Base-by-base conservation (phyloP, 1,140 invertebrate species). In the Drosophila ohnishii region DNA sequence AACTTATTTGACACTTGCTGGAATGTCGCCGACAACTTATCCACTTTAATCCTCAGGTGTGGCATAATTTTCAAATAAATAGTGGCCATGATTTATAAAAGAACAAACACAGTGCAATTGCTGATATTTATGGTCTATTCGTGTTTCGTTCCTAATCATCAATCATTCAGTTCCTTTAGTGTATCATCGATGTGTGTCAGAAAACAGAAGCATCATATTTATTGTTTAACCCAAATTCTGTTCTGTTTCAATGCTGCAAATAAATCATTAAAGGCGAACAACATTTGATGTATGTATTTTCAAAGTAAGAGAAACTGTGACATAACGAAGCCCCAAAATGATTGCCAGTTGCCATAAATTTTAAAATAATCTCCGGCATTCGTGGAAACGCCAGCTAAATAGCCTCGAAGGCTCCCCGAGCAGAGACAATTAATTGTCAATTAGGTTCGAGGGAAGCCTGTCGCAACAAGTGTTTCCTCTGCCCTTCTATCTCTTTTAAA, bases 401-500 rank as follows among this genome's bases (percentile, higher is more conserved):
- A 69, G 47, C 65, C 65, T 69, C 62, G 47, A 51, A 37, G 19
- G 30, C 35, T 42, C 10, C 13, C 19, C 32, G 39, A 28, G 34
- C 35, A 53, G 66, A 50, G 60, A 66, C 82, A 82, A 73, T 82
- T 86, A 86, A 87, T 87, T 73, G 67, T 59, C 66, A 83, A 79
- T 88, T 79, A 79, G 66, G 81, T 60, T 55, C 69, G 71, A 75
- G 66, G 53, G 50, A 71, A 58, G 45, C 50, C 56, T 59, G 50
- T 70, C 57, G 55, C 82, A 86, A 86, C 83, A 86, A 86, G 82
- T 86, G 82, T 81, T 70, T 62, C 60, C 53, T 35, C 30, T 62
- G 78, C 78, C 59, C 66, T 61, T 65, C 73, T 48, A 28, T 50
- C 28, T 57, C 40, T 76, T 40, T 56, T 34, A 47, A 51, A 62